phyloP scores from a whole-genome alignment of 2,797 vertebrate genomes.

The Phoebastria nigripes region DNA sequence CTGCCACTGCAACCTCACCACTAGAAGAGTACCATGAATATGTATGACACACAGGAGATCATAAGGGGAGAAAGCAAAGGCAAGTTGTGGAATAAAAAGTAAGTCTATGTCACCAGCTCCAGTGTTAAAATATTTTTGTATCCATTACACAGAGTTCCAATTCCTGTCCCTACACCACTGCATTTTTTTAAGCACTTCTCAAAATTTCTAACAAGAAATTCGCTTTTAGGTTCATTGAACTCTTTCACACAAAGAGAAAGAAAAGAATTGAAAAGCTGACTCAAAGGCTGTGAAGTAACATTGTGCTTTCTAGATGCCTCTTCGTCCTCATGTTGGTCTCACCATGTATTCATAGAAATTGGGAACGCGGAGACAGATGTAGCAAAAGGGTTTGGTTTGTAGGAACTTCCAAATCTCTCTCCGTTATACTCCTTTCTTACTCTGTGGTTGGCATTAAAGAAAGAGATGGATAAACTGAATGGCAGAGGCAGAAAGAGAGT shows the following conservation, averaged over 20 bases:
- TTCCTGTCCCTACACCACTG: neutral
- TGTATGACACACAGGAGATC: fast-evolving
- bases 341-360: neutral
- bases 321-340: neutral
- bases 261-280: neutral
- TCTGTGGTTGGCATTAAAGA: neutral
- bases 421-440: neutral
- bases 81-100: neutral
- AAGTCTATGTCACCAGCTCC: neutral
- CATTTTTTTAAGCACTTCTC: neutral
- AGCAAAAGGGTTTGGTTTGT: neutral
- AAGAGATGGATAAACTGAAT: neutral
- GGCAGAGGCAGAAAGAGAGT: neutral
- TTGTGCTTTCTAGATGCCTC: neutral
- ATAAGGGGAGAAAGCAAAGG: neutral
- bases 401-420: neutral
- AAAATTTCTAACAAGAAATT: neutral
- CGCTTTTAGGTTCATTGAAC: neutral
- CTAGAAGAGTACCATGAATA: neutral
- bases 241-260: neutral
- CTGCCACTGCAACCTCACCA: neutral
- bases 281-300: neutral
- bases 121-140: neutral
- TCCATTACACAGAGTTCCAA: neutral
- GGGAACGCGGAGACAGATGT: neutral